Conservation (phyloP, 1,140 invertebrate species). For the Maconellicoccus hirsutus region DNA sequence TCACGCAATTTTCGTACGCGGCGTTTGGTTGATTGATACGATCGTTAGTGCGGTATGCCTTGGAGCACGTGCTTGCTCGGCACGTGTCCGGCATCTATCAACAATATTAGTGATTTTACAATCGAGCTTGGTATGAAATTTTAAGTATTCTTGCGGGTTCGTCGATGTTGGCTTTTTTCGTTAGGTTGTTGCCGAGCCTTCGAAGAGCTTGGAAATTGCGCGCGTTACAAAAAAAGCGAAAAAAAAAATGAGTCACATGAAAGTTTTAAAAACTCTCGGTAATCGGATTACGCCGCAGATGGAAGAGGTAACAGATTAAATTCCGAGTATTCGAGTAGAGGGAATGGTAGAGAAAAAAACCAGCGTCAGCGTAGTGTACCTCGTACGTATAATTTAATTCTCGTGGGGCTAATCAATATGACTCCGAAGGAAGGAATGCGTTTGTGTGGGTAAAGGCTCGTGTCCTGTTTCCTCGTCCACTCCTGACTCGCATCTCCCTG, state of each 20-base stretch:
- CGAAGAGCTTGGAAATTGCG: too few relatives aligned
- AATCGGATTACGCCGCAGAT: neutral
- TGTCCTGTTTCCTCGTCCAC: too few relatives aligned
- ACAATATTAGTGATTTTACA: neutral
- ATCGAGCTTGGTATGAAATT: too few relatives aligned
- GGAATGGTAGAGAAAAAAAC: neutral
- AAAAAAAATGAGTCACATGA: neutral
- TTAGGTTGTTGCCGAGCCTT: too few relatives aligned
- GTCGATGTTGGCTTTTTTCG: too few relatives aligned
- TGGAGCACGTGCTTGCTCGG: neutral
- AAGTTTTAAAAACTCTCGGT: neutral
- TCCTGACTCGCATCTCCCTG: neutral
- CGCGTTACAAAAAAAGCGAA: too few relatives aligned
- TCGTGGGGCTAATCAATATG: conserved; percentile 17
- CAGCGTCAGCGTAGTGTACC: neutral
- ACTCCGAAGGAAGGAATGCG: conserved; percentile 2
- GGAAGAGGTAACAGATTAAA: neutral
- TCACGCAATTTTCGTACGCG: neutral
- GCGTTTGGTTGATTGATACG: neutral
- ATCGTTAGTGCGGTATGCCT: neutral
- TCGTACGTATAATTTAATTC: conserved; percentile 18
- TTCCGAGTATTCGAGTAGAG: neutral
- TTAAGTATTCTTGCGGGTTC: too few relatives aligned
- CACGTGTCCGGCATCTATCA: conserved; percentile 6
- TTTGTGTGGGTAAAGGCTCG: neutral